Evolutionary conservation across 2,797 vertebrate genomes (phyloP).

Genomic region (Sebastes dallii): DNA sequence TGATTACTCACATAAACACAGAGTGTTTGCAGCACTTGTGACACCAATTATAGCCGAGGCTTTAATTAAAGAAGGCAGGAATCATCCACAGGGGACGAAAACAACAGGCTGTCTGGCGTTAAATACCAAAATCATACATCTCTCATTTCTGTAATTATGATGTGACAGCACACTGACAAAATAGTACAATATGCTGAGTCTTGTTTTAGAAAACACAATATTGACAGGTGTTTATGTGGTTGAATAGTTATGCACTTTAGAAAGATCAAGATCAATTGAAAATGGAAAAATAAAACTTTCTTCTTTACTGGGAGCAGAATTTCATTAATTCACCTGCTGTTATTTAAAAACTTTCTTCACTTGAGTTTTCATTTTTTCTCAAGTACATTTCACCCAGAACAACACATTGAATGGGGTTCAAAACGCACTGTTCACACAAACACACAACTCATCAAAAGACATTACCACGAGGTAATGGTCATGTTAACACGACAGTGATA

Average conservation of each 20-base stretch:
- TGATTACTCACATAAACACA: constrained; percentile 44
- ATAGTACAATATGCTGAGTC: neutral
- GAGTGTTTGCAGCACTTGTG: constrained; percentile 45
- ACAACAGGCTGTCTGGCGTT: constrained; percentile 50
- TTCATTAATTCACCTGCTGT: neutral
- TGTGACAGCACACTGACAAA: constrained; percentile 21
- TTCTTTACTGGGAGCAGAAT: neutral
- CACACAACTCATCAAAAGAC: constrained; percentile 9
- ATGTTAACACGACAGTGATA: neutral
- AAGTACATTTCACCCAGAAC: neutral
- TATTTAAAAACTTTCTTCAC: neutral
- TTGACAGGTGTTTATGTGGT: neutral
- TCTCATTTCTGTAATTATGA: constrained; percentile 47
- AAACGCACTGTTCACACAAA: neutral
- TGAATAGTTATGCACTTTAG: neutral
- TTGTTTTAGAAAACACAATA: neutral
- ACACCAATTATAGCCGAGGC: constrained; percentile 55
- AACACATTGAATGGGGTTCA: neutral
- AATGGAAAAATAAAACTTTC: neutral
- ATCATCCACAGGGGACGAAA: constrained; percentile 59
- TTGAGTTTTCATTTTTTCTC: neutral
- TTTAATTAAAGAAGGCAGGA: constrained; percentile 67
- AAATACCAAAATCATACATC: constrained; percentile 39
- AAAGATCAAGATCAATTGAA: neutral
- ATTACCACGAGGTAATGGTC: neutral